Base-by-base conservation (phyloP, 2,888 invertebrate genomes). In the Trichogramma evanescens region DNA sequence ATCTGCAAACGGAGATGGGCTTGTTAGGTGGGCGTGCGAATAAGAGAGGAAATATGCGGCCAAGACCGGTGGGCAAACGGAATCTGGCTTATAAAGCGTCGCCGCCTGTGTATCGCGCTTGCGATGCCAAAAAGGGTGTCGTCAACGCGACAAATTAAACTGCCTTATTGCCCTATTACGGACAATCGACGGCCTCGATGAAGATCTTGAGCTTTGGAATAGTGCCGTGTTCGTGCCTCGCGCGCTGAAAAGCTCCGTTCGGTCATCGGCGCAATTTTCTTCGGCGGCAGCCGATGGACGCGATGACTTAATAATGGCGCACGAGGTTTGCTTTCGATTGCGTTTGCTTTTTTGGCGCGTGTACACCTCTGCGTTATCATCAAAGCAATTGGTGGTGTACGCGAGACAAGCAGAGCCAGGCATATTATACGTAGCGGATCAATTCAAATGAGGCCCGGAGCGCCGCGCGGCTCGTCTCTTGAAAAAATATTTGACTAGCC, bases 401-500 rank as follows among this genome's bases (percentile, higher is more conserved):
- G 26, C 26, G 26, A 26, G 26, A 26, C 26, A 26, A 26, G 26
- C 26, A 1, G 26, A 26, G 26, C 26, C 26, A 26, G 26, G 26
- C 26, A 26, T 26, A 26, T 26, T 26, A 26, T 26, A 26, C 26
- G 26, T 26, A 26, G 26, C 58, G 58, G 61, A 59, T 61, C 61
- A 63, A 56, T 61, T 61, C 53, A 58, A 63, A 58, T 56, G 58
- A 61, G 58, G 58, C 54, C n/a, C 4, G 38, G 10, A 6, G 48
- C 48, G 39, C 26, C 4, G 38, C 54, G 10, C 53, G 26, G 60
- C 8, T 44, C 46, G 56, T 56, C 52, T 61, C 61, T 53, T 61
- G 54, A 61, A 63, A 63, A 61, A 63, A 59, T 63, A 58, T 63
- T 61, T 63, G 63, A 58, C 56, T 61, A 61, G 46, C 54, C 54